These are phyloP conservation scores for Stichopus chloronotus DNA, from an alignment of 35 echinoderm and acorn worm species.

Conservation along the genomic window DNA sequence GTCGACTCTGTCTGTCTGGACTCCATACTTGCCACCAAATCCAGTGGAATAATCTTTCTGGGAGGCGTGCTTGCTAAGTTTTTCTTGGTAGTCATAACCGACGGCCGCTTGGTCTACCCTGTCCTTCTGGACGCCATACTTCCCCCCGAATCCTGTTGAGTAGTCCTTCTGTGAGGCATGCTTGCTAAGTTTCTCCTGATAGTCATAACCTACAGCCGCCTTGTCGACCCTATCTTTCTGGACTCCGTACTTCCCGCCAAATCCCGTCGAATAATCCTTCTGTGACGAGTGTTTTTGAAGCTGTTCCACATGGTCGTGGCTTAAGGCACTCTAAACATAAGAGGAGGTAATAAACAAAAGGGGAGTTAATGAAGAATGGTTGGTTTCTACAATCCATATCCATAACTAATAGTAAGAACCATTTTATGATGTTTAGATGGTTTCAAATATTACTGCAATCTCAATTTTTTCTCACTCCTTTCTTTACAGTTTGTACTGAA, in stretches of 20 bases:
- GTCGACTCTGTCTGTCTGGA: constrained; percentile 81
- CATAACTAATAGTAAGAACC: no score
- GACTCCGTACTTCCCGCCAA: constrained; percentile 93
- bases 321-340: constrained; percentile 32
- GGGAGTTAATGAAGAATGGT: no score
- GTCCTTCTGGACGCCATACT: constrained; percentile 88
- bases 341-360: neutral
- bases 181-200: constrained; percentile 68
- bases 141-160: constrained; percentile 90
- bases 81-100: constrained; percentile 82
- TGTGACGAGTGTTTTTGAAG: constrained; percentile 75
- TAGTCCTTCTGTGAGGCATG: constrained; percentile 87
- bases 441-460: no score
- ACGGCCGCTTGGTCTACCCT: constrained; percentile 79
- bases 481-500: no score
- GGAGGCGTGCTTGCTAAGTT: constrained; percentile 77
- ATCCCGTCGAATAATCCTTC: constrained; percentile 84
- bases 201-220: constrained; percentile 84
- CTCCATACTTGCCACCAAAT: constrained; percentile 92
- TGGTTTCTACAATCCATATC: no score
- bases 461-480: no score
- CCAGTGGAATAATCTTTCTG: constrained; percentile 94
- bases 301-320: constrained; percentile 49
- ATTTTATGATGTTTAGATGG: no score
- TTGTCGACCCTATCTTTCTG: constrained; percentile 81